Evolutionary conservation across 1,140 invertebrate species (phyloP).

Genomic region (Ctenoplectra terminalis): DNA sequence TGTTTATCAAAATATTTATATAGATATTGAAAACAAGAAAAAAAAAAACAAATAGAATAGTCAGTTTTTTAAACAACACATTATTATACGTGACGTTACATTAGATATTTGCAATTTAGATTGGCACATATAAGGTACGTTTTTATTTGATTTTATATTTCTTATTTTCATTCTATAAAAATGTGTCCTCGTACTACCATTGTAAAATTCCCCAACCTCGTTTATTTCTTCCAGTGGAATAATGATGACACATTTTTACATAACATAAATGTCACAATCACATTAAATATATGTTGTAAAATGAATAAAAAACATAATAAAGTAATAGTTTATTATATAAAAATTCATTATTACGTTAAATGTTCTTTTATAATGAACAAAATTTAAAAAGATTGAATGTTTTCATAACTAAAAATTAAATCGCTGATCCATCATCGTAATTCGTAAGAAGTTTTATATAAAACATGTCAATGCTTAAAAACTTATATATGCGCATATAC

Average conservation of each 20-base stretch:
- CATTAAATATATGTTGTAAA: background rate
- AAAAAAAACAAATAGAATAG: background rate
- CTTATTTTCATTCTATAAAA: background rate
- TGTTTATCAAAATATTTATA: slow-evolving; percentile 27
- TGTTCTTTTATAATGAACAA: background rate
- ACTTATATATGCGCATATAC: slow-evolving; percentile 72
- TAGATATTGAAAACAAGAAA: background rate
- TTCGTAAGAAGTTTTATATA: slow-evolving; percentile 63
- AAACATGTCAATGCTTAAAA: slow-evolving; percentile 71
- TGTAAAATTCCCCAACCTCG: background rate
- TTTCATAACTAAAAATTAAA: slow-evolving; percentile 13
- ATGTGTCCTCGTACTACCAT: background rate
- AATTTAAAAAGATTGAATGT: slow-evolving; percentile 30
- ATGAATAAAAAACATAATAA: slow-evolving; percentile 26
- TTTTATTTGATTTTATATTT: background rate
- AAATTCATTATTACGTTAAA: background rate
- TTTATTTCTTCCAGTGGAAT: background rate
- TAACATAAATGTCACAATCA: background rate
- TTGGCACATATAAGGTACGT: background rate
- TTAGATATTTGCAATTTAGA: background rate
- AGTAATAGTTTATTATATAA: slow-evolving; percentile 25
- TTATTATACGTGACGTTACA: background rate
- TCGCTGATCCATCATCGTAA: slow-evolving; percentile 39
- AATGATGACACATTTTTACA: background rate
- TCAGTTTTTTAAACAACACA: background rate